Conservation (phyloP, 1,140 invertebrate genomes). For the Meloidogyne exigua region DNA sequence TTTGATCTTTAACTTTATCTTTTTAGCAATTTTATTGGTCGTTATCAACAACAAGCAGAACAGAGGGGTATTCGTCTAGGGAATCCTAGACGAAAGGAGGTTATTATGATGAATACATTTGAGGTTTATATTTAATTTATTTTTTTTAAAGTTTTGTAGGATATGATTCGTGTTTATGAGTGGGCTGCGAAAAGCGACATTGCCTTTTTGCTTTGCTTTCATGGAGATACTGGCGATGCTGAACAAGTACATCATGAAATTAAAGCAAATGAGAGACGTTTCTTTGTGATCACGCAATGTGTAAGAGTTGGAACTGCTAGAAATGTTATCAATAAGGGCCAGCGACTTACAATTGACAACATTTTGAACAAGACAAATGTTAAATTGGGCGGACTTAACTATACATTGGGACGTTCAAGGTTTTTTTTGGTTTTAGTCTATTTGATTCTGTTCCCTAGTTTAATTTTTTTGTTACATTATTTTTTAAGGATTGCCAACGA, state of each 20-base stretch:
- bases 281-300: slow-evolving; percentile 17
- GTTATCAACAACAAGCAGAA: slow-evolving; percentile 5
- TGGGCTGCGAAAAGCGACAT: not conserved
- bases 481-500: not conserved
- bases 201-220: slow-evolving; percentile 23
- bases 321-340: slow-evolving; percentile 20
- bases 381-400: slow-evolving; percentile 34
- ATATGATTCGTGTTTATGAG: not conserved
- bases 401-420: slow-evolving; percentile 9
- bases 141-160: not conserved
- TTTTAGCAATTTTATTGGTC: slow-evolving; percentile 6
- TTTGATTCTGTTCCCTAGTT: not conserved
- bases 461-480: not conserved
- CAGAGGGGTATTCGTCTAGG: not conserved
- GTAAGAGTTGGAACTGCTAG: slow-evolving; percentile 9
- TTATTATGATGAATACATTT: not conserved
- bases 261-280: slow-evolving; percentile 10
- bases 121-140: not conserved
- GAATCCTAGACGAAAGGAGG: not conserved
- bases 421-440: not conserved
- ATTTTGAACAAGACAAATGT: slow-evolving; percentile 35
- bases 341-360: slow-evolving; percentile 22
- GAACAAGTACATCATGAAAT: slow-evolving; percentile 15
- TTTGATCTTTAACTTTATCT: too few species aligned
- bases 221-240: slow-evolving; percentile 14